Evolutionary conservation across 92 coral and sea anemone species (phyloP), one percentile per base, ranked within the genome.

Genomic region (Porites cylindrica): DNA sequence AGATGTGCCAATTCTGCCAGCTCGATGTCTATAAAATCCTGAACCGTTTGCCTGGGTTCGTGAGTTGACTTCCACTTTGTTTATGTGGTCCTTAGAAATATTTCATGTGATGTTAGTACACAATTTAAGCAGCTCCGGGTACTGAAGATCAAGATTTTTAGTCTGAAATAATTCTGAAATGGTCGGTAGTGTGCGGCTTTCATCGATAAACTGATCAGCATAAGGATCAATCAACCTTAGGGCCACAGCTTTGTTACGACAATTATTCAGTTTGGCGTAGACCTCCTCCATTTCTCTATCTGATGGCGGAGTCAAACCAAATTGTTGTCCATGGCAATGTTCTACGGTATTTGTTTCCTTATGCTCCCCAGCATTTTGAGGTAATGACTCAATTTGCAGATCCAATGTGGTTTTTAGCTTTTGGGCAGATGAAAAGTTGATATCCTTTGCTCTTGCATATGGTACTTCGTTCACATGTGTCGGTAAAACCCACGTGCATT

Each of bases 401-500:
- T 88, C 82, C 68, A 82, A 21, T 24, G 80, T 43, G 19, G 72
- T 74, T 78, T 85, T 90, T 59, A 90, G 54, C 61, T 90, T 90
- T 66, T 85, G 80, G 54, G 93, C 93, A 52, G 90, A 90, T 23
- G 83, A 77, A 51, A 84, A 89, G 66, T 89, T 43, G 9, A 89
- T 89, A 23, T 89, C 90, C 79, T 70, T 77, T 54, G 66, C 92
- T 76, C 81, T 89, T 69, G 79, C 77, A 18, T 89, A 89, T 13
- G 60, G 69, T 23, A 89, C 90, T 52, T 78, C 62, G 13, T 43
- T 85, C 21, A 89, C 90, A 1, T 32, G 9, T 13, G 81, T 67
- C 3, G 86, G 90, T 18, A 85, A 70, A 89, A 90, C 56, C 93
- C 83, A 90, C 11, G 86, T 65, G 66, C 93, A 90, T 85, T 85